Evolutionary conservation across 2,888 invertebrate species (phyloP).

Genomic region (Machimus rusticus): DNA sequence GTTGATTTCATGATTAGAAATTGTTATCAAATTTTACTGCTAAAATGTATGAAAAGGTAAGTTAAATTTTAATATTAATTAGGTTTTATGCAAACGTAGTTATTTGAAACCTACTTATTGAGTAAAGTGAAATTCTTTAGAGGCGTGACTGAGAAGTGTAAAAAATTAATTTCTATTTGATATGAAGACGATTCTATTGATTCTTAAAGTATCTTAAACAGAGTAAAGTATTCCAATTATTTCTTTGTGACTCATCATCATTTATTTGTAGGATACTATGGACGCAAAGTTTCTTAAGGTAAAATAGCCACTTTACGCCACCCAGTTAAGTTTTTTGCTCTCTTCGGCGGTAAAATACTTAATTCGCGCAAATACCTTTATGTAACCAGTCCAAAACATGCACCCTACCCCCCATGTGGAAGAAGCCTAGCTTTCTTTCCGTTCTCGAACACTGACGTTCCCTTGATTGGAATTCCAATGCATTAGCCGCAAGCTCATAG

Average conservation of each 20-base stretch:
- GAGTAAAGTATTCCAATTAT: not conserved
- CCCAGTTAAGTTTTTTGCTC: not conserved
- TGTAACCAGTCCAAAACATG: constrained; percentile 20
- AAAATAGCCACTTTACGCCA: not conserved
- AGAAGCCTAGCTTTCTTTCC: not conserved
- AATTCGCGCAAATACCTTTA: constrained; percentile 8
- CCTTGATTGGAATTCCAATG: constrained; percentile 37
- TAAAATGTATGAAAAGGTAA: too few species aligned
- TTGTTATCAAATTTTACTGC: too few species aligned
- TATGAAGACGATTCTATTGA: too few species aligned
- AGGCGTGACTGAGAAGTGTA: too few species aligned
- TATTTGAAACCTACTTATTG: too few species aligned
- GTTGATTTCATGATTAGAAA: too few species aligned
- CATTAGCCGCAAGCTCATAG: constrained; percentile 30
- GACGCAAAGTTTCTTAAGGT: not conserved
- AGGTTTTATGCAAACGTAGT: too few species aligned
- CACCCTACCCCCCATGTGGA: not conserved
- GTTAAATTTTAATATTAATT: too few species aligned
- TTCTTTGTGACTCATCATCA: not conserved
- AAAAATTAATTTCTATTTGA: too few species aligned
- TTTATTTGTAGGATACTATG: not conserved
- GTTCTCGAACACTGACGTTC: not conserved
- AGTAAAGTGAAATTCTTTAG: too few species aligned
- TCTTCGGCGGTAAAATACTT: not conserved
- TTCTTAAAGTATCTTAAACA: not conserved